Evolutionary conservation across 2,113 vertebrate genomes (phyloP), one percentile per base, ranked within the genome.

Genomic region (Rhadina sibilatrix): DNA sequence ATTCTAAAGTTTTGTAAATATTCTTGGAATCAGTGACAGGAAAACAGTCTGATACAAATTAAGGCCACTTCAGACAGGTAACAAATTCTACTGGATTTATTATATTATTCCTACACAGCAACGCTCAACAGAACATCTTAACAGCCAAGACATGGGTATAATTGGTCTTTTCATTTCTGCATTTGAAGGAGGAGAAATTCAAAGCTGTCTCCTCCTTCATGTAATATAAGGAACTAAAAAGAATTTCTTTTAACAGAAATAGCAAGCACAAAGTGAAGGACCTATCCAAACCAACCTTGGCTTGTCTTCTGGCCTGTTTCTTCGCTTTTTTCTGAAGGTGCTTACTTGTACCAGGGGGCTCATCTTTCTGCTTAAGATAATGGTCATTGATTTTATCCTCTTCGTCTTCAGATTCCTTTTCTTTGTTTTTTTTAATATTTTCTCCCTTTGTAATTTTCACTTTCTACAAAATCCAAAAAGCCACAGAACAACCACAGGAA

Each of bases 321-420:
- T 99, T 99, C 19, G 97, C 98, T 93, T 99, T 99, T 94, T 99
- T 99, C 98, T 99, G 99, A 93, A 99, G 98, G 96, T 99, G 99
- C 92, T 99, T 99, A 97, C 98, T 99, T 64, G 96, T 70, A 52
- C 97, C 98, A 24, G 96, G 94, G 63, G 83, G 28, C 22, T 98
- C 98, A 42, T 98, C 98, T 82, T 94, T 97, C 37, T 97, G 94
- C 59, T 98, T 98, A 31, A 98, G 63, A 25, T 98, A 98, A 79
- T 93, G 93, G 57, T 98, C 97, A 31, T 71, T 84, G 23, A 93
- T 96, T 71, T 97, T 96, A 35, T 98, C 97, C 22, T 98, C 97
- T 46, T 97, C 98, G 80, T 97, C 96, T 65, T 97, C 96, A 71
- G 97, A 96, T 60, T 98, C 97, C 24, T 96, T 97, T 68, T 98